These are phyloP conservation scores for Brachyrhaphis roseni DNA, from an alignment of 2,797 vertebrate species.

Conservation along the genomic window DNA sequence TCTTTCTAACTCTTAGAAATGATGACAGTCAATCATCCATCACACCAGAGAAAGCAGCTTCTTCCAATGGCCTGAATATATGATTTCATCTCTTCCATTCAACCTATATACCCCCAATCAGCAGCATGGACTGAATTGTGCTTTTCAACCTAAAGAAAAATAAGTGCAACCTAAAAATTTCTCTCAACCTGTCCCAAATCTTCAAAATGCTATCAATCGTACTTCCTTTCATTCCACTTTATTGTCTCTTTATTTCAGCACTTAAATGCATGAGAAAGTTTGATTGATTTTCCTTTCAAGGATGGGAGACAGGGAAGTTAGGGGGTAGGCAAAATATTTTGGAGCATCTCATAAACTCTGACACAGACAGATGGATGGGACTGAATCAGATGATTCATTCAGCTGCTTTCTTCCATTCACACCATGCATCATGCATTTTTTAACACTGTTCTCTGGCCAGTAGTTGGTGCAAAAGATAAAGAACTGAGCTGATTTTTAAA, in stretches of 20 bases:
- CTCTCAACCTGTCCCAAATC: conserved; percentile 64
- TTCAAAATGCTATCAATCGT: conserved; percentile 76
- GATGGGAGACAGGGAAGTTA: conserved; percentile 75
- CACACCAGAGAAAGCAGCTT: conserved; percentile 34
- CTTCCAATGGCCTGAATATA: conserved; percentile 52
- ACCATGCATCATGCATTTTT: conserved; percentile 41
- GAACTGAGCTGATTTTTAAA: background rate
- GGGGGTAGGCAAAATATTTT: conserved; percentile 74
- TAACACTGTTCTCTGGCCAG: conserved; percentile 48
- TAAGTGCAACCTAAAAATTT: conserved; percentile 48
- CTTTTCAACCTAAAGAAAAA: conserved; percentile 34
- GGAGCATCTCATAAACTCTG: conserved; percentile 70
- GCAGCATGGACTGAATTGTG: conserved; percentile 47
- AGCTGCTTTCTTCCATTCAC: conserved; percentile 47
- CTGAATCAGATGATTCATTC: conserved; percentile 56
- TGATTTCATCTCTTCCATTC: conserved; percentile 57
- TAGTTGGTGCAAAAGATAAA: background rate
- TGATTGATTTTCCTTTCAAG: conserved; percentile 77
- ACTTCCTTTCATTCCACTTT: conserved; percentile 77
- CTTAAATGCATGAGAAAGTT: conserved; percentile 77
- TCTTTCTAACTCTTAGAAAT: conserved; percentile 48
- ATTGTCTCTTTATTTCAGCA: conserved; percentile 80
- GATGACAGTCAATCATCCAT: conserved; percentile 58
- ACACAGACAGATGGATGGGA: conserved; percentile 71
- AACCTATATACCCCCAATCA: conserved; percentile 65